Conservation (phyloP, 2,113 vertebrate species). For the Microcebus murinus region DNA sequence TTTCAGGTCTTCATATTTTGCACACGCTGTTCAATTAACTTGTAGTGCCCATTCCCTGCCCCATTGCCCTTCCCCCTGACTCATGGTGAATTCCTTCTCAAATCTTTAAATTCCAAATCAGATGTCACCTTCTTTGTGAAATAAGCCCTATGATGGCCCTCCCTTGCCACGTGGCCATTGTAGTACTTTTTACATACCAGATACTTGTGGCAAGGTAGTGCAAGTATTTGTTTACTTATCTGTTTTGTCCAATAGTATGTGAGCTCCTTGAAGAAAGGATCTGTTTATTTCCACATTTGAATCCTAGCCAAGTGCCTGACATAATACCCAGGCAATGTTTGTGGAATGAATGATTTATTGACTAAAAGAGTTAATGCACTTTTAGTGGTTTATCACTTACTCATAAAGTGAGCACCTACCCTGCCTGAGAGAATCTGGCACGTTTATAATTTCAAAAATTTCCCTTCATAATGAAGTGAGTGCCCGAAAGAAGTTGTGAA, state of each 20-base stretch:
- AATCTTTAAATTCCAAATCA: conserved; percentile 26
- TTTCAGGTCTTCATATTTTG: conserved; percentile 21
- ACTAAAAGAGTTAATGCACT: neutral
- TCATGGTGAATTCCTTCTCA: neutral
- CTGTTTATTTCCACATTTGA: conserved; percentile 39
- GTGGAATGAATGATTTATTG: conserved; percentile 29
- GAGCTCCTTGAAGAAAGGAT: neutral
- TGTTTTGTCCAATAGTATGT: conserved; percentile 41
- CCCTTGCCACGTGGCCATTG: neutral
- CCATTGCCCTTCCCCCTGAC: too few species aligned
- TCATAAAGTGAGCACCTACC: neutral
- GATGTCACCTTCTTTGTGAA: conserved; percentile 22
- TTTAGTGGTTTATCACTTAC: conserved; percentile 17
- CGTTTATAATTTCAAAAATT: conserved; percentile 45
- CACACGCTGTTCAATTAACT: neutral
- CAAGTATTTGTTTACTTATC: conserved; percentile 9
- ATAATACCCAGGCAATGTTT: conserved; percentile 5
- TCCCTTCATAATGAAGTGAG: conserved; percentile 22
- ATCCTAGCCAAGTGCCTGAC: neutral
- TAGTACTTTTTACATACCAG: neutral
- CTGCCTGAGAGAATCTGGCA: conserved; percentile 23
- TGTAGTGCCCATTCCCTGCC: neutral
- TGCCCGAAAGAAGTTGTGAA: conserved; percentile 48
- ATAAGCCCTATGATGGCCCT: neutral
- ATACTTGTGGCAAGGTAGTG: neutral